Evolutionary conservation across 2,113 vertebrate genomes (phyloP).

Genomic region (Nothobranchius kuhntae): DNA sequence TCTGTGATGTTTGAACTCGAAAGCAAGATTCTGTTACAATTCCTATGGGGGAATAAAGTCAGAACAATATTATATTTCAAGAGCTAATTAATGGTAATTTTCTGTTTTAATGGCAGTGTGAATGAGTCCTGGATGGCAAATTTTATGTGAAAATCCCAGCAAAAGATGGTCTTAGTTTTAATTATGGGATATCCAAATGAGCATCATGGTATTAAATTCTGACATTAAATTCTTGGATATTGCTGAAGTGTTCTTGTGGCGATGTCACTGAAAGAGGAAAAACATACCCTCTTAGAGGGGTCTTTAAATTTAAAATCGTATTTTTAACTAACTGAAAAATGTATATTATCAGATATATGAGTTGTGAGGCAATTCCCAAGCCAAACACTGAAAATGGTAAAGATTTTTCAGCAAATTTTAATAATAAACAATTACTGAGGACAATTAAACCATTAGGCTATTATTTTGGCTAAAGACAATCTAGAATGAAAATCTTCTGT

Average conservation of each 20-base stretch:
- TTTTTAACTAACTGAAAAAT: too few relatives aligned
- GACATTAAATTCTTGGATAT: constrained; percentile 26
- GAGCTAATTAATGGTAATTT: neutral
- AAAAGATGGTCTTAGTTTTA: constrained; percentile 3
- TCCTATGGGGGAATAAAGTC: neutral
- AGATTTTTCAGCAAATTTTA: too few relatives aligned
- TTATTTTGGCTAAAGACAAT: too few relatives aligned
- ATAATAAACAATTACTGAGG: too few relatives aligned
- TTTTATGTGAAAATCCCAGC: constrained; percentile 6
- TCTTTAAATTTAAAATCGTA: too few relatives aligned
- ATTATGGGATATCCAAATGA: constrained; percentile 12
- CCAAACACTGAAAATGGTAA: too few relatives aligned
- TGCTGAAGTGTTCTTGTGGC: constrained; percentile 1
- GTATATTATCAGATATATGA: too few relatives aligned
- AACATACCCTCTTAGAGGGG: too few relatives aligned
- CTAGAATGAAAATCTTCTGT: too few relatives aligned
- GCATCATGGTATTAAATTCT: constrained; percentile 3
- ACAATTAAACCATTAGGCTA: too few relatives aligned
- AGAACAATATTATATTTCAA: neutral
- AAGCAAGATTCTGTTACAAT: constrained; percentile 2
- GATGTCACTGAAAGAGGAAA: too few relatives aligned
- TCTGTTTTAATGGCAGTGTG: neutral
- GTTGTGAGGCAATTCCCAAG: too few relatives aligned
- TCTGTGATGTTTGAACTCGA: neutral
- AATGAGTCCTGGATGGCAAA: constrained; percentile 23